Evolutionary conservation across 92 coral and sea anemone species (phyloP), one percentile per base, ranked within the genome.

Genomic region (Paragorgia papillata): DNA sequence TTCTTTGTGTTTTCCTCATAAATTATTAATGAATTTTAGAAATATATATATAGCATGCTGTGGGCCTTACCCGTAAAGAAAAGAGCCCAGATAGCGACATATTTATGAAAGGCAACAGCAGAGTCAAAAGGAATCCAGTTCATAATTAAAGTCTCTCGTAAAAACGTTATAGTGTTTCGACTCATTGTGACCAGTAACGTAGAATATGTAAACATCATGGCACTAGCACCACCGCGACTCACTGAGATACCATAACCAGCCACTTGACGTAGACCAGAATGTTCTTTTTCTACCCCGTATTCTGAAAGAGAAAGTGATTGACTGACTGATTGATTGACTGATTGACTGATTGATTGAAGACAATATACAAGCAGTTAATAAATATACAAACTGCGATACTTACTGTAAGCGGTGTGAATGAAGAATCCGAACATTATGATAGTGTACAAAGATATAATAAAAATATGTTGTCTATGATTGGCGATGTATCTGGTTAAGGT

Each of bases 381-480:
- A 37, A 37, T 10, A 37, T 37, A 37, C 43, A 10, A 10, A 37
- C 43, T 37, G 43, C 4, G 9, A 18, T 19, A 50, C 78, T 71
- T 55, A 71, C 78, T 44, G 35, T 71, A 55, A 17, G 78, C 78
- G n/a, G 35, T 71, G 9, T 29, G 19, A 15, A 19, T 34, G 19
- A 71, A 71, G 5, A 58, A 27, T 53, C 64, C 78, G n/a, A 71
- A 50, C 62, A 71, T 58, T 44, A 71, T 12, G n/a, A 71, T 26
- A 14, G 78, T 71, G 22, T 53, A 71, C 3, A 71, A 32, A 19
- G 78, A 50, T 15, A 71, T 19, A 2, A 71, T 71, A 34, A 71
- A 71, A 28, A 71, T 71, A 37, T 71, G 78, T 13, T 53, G 78
- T 53, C 78, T 30, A 58, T 71, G 78, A 25, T 71, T 71, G n/a